phyloP scores from a whole-genome alignment of 1,140 invertebrate species.

The Anoplolepis gracilipes region DNA sequence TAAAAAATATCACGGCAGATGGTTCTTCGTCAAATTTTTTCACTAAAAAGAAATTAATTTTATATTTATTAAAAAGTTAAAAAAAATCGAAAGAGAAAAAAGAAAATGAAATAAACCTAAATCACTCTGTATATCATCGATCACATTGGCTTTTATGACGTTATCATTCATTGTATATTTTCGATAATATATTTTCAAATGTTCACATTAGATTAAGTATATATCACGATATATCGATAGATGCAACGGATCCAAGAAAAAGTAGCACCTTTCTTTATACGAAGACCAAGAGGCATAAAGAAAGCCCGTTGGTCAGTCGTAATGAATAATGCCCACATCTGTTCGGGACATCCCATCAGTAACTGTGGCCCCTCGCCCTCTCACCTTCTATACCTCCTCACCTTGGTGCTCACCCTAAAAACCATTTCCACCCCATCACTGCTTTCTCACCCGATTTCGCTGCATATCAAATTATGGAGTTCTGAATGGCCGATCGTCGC shows the following conservation, averaged over 20 bases:
- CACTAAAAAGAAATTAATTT: not conserved
- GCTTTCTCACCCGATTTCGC: slow-evolving; percentile 82
- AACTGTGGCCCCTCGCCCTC: slow-evolving; percentile 73
- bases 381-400: slow-evolving; percentile 66
- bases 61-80: not conserved
- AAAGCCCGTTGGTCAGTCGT: slow-evolving; percentile 75
- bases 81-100: not conserved
- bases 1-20: not conserved
- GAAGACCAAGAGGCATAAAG: slow-evolving; percentile 65
- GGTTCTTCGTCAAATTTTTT: not conserved
- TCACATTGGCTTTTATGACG: not conserved
- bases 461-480: slow-evolving; percentile 86
- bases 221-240: slow-evolving; percentile 7
- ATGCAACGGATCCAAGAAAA: not conserved
- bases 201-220: not conserved
- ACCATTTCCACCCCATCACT: slow-evolving; percentile 82
- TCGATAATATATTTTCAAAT: not conserved
- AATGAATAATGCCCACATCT: slow-evolving; percentile 86
- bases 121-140: not conserved
- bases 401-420: slow-evolving; percentile 76
- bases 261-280: slow-evolving; percentile 49
- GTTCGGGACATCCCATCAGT: slow-evolving; percentile 84
- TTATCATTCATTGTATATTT: not conserved
- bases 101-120: not conserved
- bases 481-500: slow-evolving; percentile 85